Evolutionary conservation across 1,140 invertebrate species (phyloP).

Genomic region (Pseudoatta argentina): DNA sequence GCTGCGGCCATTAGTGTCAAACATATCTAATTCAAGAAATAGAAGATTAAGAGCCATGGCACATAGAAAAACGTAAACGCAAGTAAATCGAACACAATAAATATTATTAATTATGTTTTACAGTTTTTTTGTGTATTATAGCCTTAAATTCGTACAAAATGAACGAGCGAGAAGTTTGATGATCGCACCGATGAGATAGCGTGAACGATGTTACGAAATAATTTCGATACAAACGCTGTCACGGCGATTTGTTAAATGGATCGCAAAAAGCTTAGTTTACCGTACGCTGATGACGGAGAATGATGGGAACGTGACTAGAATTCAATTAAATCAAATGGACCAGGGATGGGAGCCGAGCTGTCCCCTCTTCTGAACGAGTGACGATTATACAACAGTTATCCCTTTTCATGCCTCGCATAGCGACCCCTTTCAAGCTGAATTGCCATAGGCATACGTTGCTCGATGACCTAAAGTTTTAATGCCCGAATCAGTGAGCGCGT

Average conservation of each 20-base stretch:
- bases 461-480: conserved; percentile 75
- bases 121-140: no score
- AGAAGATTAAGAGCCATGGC: background rate
- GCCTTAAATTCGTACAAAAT: background rate
- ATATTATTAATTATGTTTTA: no score
- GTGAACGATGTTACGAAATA: background rate
- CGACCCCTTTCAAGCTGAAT: conserved; percentile 43
- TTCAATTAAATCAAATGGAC: conserved; percentile 68
- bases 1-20: background rate
- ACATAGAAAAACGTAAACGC: no score
- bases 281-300: conserved; percentile 29
- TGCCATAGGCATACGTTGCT: conserved; percentile 45
- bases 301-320: conserved; percentile 44
- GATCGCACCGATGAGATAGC: background rate
- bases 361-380: background rate
- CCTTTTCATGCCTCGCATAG: conserved; percentile 60
- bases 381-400: conserved; percentile 62
- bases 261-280: conserved; percentile 45
- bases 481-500: conserved; percentile 68
- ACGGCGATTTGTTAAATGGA: background rate
- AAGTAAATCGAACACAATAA: no score
- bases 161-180: background rate
- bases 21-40: background rate
- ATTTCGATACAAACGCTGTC: background rate
- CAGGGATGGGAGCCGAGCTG: conserved; percentile 1